Evolutionary conservation across 2,888 invertebrate genomes (phyloP).

Genomic region (Digitonthophagus gazella): DNA sequence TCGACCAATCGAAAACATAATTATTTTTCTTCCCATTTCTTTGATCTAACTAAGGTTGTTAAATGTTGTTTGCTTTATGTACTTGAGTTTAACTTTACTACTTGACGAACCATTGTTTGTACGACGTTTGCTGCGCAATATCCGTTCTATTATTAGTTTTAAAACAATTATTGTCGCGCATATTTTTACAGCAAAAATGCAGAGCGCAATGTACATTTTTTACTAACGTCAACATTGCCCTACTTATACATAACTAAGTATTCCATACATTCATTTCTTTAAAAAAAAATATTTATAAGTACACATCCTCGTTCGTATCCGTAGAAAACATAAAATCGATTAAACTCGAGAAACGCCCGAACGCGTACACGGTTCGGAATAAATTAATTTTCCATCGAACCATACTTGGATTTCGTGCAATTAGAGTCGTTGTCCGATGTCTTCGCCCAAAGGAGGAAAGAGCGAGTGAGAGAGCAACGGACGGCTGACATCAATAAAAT

Average conservation of each 20-base stretch:
- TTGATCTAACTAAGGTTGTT: no score
- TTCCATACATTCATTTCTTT: neutral
- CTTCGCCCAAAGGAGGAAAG: neutral
- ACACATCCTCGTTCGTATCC: no score
- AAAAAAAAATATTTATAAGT: no score
- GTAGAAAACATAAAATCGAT: neutral
- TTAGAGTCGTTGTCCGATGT: neutral
- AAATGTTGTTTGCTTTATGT: no score
- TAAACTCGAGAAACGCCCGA: neutral
- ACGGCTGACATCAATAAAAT: neutral
- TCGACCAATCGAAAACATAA: neutral
- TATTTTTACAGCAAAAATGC: neutral
- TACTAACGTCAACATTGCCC: neutral
- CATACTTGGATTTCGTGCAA: neutral
- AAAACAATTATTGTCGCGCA: neutral
- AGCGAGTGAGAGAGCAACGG: neutral
- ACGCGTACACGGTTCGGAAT: neutral
- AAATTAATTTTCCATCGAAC: neutral
- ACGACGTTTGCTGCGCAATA: neutral
- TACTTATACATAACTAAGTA: neutral
- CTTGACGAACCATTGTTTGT: neutral
- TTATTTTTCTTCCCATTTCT: neutral
- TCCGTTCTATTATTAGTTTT: neutral
- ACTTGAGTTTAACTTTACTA: neutral
- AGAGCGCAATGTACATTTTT: neutral